phyloP scores from a whole-genome alignment of 2,888 invertebrate genomes.

The Plemyria rubiginata region DNA sequence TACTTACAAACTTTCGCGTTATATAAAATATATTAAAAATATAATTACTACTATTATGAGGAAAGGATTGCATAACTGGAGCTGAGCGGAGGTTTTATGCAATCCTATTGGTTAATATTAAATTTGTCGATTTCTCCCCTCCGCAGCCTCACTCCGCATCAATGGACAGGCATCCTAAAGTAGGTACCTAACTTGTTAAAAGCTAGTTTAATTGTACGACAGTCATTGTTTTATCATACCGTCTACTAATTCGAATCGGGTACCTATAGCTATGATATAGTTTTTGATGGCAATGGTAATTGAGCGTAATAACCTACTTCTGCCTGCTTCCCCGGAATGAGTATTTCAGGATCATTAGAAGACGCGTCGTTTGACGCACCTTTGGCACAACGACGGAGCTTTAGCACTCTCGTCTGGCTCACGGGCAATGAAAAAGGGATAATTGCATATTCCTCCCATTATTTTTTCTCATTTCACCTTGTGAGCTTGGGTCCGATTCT shows the following conservation, averaged over 20 bases:
- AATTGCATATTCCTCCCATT: constrained; percentile 67
- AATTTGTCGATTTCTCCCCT: no score
- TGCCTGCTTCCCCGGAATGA: constrained; percentile 3
- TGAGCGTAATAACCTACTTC: neutral
- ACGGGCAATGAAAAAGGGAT: constrained; percentile 67
- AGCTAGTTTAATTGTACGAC: no score
- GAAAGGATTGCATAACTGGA: no score
- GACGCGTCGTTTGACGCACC: constrained; percentile 36
- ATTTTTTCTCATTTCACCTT: constrained; percentile 68
- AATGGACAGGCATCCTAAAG: no score
- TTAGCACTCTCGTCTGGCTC: constrained; percentile 34
- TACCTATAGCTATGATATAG: neutral
- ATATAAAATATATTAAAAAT: no score
- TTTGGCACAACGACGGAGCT: constrained; percentile 27
- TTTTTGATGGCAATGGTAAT: neutral
- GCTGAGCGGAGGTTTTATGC: no score
- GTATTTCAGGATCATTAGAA: constrained; percentile 21
- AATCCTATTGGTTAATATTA: no score
- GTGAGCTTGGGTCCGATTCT: constrained; percentile 39
- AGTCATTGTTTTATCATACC: neutral
- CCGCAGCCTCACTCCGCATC: no score
- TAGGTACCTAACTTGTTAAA: no score
- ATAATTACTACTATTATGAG: no score
- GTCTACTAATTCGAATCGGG: no score
- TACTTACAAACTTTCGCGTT: no score